Percentiles rank a stretch among this genome's conserved stretches.
Conservation (phyloP, 2,113 vertebrate species). For the Mesembrinibis cayennensis region DNA sequence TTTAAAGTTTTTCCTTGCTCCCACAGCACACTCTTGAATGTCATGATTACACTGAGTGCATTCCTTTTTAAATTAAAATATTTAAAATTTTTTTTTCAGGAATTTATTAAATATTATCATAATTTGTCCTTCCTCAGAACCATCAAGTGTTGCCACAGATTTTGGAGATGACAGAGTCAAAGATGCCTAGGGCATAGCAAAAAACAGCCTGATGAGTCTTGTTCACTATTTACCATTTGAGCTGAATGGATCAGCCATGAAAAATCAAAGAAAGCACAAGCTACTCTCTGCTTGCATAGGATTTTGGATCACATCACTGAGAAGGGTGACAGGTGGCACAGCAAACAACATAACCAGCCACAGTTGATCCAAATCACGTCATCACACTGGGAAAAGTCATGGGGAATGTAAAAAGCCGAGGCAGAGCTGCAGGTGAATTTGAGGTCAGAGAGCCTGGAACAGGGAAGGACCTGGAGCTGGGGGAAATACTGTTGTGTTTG, state of each 20-base stretch:
- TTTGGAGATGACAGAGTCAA: not conserved
- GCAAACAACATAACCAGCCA: not conserved
- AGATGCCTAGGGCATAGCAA: not conserved
- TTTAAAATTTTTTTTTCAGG: not conserved
- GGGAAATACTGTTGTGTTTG: not conserved
- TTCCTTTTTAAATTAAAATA: not conserved
- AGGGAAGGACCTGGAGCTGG: not conserved
- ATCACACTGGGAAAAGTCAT: not conserved
- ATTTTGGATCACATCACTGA: not conserved
- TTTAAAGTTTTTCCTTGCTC: not conserved
- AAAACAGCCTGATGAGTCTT: not conserved
- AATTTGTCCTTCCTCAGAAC: not conserved
- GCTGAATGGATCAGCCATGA: not conserved
- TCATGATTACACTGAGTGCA: not conserved
- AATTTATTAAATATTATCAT: not conserved
- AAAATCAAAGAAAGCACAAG: not conserved
- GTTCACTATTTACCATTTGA: not conserved
- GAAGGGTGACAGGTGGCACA: not conserved
- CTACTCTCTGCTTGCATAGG: not conserved
- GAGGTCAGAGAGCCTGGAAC: not conserved
- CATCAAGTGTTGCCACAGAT: not conserved
- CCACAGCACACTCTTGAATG: not conserved
- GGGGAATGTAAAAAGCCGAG: not conserved
- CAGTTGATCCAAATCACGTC: not conserved
- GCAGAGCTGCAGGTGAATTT: not conserved